These are phyloP conservation scores for Lates calcarifer DNA, from an alignment of 2,113 vertebrate genomes.

Conservation along the genomic window DNA sequence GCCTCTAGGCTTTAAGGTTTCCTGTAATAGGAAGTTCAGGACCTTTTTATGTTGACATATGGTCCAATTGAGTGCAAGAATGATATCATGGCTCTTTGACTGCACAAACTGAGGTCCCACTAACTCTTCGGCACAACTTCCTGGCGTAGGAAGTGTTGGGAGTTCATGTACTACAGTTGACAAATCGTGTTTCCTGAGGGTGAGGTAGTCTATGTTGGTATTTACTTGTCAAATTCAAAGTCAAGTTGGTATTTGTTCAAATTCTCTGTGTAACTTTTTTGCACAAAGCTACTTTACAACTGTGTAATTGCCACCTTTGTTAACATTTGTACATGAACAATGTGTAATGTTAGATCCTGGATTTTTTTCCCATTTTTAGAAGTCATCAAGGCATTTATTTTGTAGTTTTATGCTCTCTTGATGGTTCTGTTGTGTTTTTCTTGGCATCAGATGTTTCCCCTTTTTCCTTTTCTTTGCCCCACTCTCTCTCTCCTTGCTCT, in stretches of 20 bases:
- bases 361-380: not conserved
- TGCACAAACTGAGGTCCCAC: constrained; percentile 52
- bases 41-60: constrained; percentile 61
- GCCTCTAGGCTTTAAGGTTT: constrained; percentile 35
- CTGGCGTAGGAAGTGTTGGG: constrained; percentile 63
- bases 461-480: constrained; percentile 42
- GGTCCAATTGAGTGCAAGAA: constrained; percentile 54
- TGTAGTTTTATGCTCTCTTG: constrained; percentile 32
- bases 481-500: constrained; percentile 14
- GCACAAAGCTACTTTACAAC: not conserved
- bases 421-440: constrained; percentile 59
- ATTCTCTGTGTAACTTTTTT: constrained; percentile 7
- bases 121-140: constrained; percentile 59
- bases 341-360: not conserved
- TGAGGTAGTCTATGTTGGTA: constrained; percentile 7
- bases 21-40: constrained; percentile 57
- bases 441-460: constrained; percentile 63
- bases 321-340: not conserved
- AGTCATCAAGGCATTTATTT: constrained; percentile 35
- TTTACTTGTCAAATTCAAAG: constrained; percentile 17
- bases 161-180: constrained; percentile 50
- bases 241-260: not conserved
- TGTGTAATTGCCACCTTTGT: not conserved
- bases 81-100: constrained; percentile 61
- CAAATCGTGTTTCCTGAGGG: constrained; percentile 50